Evolutionary conservation across 2,888 invertebrate species (phyloP), one percentile per base, ranked within the genome.

Genomic region (Sinhomidia bicolor): DNA sequence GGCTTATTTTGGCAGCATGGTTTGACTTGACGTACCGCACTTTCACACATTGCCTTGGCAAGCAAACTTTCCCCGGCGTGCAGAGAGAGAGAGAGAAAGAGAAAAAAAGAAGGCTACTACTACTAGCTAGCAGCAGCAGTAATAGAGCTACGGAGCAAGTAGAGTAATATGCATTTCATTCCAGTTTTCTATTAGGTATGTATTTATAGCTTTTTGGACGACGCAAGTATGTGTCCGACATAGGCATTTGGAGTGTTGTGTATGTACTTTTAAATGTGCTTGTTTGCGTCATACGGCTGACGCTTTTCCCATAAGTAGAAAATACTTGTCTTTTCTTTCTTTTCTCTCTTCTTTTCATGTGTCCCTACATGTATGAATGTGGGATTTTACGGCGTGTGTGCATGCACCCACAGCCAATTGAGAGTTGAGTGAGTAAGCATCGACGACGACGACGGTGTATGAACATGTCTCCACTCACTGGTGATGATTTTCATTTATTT

Each of bases 281-380:
- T 85, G 85, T 36, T 79, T 85, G 51, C 85, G 65, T 78, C 85
- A 79, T 85, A 32, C 78, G 65, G 51, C 85, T 85, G 85, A 85
- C 85, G 85, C 79, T 85, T 85, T 85, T 85, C 68, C 68, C 51
- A 79, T 32, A 82, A 71, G 60, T 36, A 60, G 20, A 26, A 79
- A 84, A 84, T 60, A 60, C 60, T 74, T 74, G 26, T 57, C 79
- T 78, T 76, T 29, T 14, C 54, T 29, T 54, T 71, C 74, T 17
- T 36, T 51, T 76, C 14, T 76, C 32, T 9, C n/a, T 47, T 14
- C 6, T 71, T 51, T 51, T 23, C 51, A 17, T 3, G 6, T 32
- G 62, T 5, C 65, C 17, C 3, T 26, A 10, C 3, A 23, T 1
- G 26, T 60, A 29, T 12, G 26, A 7, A 26, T 26, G 9, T 60